Conservation (phyloP, 2,113 vertebrate species). For the Myotis brandtii region DNA sequence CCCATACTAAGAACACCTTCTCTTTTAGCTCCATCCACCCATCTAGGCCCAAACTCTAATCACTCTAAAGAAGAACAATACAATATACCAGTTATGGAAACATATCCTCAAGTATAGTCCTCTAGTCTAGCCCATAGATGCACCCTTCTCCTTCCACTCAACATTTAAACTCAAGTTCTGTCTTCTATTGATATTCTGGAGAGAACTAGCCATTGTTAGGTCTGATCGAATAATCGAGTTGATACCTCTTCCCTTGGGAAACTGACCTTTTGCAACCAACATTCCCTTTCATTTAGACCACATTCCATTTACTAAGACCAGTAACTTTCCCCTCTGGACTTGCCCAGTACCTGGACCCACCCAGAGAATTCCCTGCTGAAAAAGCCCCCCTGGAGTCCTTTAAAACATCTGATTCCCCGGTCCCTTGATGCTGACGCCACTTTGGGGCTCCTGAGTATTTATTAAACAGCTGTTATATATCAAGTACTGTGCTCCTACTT, state of each 20-base stretch:
- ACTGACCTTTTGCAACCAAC: too few relatives aligned
- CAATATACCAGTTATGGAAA: neutral
- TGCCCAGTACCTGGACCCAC: too few relatives aligned
- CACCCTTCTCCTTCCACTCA: neutral
- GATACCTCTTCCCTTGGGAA: too few relatives aligned
- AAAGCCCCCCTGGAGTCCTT: too few relatives aligned
- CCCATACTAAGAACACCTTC: neutral
- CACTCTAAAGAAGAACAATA: neutral
- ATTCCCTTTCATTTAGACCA: too few relatives aligned
- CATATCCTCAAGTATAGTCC: neutral
- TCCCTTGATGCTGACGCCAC: too few relatives aligned
- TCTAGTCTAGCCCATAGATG: neutral
- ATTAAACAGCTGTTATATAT: neutral
- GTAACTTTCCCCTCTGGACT: too few relatives aligned
- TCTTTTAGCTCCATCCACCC: neutral
- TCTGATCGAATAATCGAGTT: too few relatives aligned
- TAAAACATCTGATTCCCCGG: too few relatives aligned
- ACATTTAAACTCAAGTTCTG: conserved; percentile 19
- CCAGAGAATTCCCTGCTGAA: too few relatives aligned
- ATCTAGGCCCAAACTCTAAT: neutral
- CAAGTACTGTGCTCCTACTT: conserved; percentile 13
- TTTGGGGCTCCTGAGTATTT: neutral
- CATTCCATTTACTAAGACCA: too few relatives aligned
- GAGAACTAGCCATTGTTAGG: neutral
- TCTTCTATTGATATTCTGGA: neutral